phyloP scores from a whole-genome alignment of 2,113 vertebrate species.

The Toxostoma redivivum region DNA sequence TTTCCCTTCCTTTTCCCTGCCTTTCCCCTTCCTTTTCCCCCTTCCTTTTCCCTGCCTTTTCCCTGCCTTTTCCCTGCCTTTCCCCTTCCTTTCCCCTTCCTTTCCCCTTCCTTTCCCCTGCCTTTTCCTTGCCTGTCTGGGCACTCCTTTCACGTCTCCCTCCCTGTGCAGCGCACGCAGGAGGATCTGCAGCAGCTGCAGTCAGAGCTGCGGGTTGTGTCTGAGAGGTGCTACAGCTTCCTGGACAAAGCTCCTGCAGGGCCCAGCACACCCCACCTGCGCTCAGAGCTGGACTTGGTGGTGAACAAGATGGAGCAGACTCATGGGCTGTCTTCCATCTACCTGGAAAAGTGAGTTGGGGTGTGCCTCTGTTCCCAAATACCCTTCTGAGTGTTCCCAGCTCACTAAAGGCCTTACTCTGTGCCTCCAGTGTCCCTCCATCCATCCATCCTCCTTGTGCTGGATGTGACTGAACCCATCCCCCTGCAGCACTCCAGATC shows the following conservation, averaged over 20 bases:
- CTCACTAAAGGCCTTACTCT: background rate
- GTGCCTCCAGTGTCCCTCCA: background rate
- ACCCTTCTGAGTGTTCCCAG: fast-evolving
- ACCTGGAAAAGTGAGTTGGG: conserved; percentile 87
- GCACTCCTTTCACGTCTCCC: background rate
- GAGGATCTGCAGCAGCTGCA: conserved; percentile 81
- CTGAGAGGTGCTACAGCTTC: conserved; percentile 83
- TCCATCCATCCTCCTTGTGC: background rate
- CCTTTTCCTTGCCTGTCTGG: background rate
- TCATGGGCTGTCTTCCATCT: conserved; percentile 84
- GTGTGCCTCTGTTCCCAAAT: background rate
- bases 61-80: background rate
- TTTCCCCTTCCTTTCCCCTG: no score
- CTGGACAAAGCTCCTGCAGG: conserved; percentile 85
- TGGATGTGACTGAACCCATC: background rate
- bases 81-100: no score
- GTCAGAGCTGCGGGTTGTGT: conserved; percentile 76
- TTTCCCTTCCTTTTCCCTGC: no score
- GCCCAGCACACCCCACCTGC: conserved; percentile 78
- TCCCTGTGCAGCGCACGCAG: conserved; percentile 70
- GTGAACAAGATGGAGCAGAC: conserved; percentile 86
- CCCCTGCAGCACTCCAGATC: fast-evolving
- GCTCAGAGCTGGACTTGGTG: conserved; percentile 84
- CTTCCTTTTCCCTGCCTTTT: no score
- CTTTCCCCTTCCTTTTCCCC: no score